A percentile compares a stretch with the other conserved stretches of the same genome.
Evolutionary conservation across 2,888 invertebrate species (phyloP).

Genomic region (Smittia sp.): DNA sequence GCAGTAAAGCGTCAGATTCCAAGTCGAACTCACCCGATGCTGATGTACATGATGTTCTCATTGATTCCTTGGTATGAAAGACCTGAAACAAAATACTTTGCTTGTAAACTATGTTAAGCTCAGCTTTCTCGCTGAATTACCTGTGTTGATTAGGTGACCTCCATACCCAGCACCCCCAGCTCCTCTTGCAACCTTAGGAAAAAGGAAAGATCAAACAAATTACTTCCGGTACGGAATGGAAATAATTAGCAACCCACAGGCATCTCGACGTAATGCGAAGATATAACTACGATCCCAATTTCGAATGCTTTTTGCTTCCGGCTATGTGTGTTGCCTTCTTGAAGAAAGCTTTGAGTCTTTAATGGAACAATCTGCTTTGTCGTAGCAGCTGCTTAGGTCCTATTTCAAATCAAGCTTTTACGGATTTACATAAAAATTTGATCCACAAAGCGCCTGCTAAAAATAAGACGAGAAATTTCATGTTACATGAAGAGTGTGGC

Average conservation of each 20-base stretch:
- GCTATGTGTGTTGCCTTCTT: too few species aligned
- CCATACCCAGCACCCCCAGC: not conserved
- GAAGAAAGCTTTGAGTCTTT: too few species aligned
- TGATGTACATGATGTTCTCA: slow-evolving; percentile 40
- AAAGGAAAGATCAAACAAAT: not conserved
- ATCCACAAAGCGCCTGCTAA: too few species aligned
- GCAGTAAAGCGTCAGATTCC: not conserved
- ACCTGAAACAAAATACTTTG: slow-evolving; percentile 14
- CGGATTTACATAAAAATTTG: too few species aligned
- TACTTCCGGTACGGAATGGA: not conserved
- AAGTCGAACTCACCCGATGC: slow-evolving; percentile 24
- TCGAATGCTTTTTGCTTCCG: too few species aligned
- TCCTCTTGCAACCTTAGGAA: not conserved
- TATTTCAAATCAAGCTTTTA: too few species aligned
- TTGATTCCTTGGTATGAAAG: slow-evolving; percentile 34
- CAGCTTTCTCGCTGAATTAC: not conserved
- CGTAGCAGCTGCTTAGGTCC: too few species aligned
- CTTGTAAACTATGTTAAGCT: too few species aligned
- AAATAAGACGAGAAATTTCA: too few species aligned
- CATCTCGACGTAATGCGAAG: not conserved
- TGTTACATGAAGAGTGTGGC: too few species aligned
- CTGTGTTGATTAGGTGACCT: slow-evolving; percentile 23
- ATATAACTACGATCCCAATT: too few species aligned
- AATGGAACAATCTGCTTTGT: too few species aligned
- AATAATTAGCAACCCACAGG: not conserved